Evolutionary conservation across 2,113 vertebrate species (phyloP).

Genomic region (Suricata suricatta): DNA sequence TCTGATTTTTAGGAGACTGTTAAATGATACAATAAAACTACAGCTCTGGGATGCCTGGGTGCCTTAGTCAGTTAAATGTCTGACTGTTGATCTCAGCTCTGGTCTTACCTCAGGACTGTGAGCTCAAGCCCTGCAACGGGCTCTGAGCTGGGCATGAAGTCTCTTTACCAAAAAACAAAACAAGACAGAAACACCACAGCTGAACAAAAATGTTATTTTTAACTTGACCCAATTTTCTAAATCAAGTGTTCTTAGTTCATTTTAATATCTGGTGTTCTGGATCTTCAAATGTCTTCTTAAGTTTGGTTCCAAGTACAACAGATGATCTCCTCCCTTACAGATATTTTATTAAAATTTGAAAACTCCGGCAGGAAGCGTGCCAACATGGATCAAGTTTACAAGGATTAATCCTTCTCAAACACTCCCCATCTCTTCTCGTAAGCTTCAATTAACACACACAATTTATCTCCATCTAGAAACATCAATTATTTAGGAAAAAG

Average conservation of each 20-base stretch:
- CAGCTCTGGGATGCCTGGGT: not conserved
- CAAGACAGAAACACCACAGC: too few relatives aligned
- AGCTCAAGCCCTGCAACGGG: too few relatives aligned
- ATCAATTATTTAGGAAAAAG: conserved; percentile 57
- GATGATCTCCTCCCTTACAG: not conserved
- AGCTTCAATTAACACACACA: conserved; percentile 31
- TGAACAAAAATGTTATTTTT: conserved; percentile 22
- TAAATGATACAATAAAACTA: conserved; percentile 49
- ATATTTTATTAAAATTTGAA: conserved; percentile 60
- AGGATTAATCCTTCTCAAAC: conserved; percentile 52
- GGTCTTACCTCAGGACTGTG: too few relatives aligned
- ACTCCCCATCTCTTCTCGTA: conserved; percentile 29
- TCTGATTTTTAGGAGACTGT: conserved; percentile 10
- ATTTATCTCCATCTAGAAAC: conserved; percentile 47
- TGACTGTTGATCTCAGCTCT: too few relatives aligned
- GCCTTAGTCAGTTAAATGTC: too few relatives aligned
- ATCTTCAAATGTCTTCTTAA: conserved; percentile 10
- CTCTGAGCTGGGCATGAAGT: too few relatives aligned
- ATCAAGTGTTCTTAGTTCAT: not conserved
- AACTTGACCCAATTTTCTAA: conserved; percentile 24
- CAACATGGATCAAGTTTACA: conserved; percentile 36
- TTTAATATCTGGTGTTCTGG: not conserved
- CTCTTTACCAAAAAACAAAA: too few relatives aligned
- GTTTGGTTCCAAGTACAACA: not conserved
- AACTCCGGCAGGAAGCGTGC: not conserved